Base-by-base conservation (phyloP, 2,888 invertebrate species). In the Tineola bisselliella region DNA sequence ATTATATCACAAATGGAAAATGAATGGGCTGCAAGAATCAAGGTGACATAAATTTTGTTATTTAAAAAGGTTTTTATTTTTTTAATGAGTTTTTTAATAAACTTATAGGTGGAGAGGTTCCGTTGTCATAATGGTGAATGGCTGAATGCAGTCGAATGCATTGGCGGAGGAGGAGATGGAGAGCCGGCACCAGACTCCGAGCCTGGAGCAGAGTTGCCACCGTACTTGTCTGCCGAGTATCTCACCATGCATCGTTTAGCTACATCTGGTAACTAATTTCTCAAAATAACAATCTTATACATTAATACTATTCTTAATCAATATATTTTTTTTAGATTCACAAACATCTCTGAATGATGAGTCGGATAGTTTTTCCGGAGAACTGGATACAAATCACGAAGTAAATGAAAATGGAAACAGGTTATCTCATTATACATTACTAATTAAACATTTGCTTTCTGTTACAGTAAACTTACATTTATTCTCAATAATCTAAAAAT, bases 71-170 rank as follows among this genome's bases (percentile, higher is more conserved):
- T n/a, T 44, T n/a, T n/a, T n/a, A n/a, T n/a, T n/a, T n/a, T n/a
- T n/a, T n/a, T n/a, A n/a, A n/a, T n/a, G n/a, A n/a, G n/a, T n/a
- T n/a, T n/a, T n/a, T n/a, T n/a, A n/a, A n/a, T n/a, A n/a, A n/a
- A 25, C 6, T 62, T 31, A 11, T 63, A 90, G 88, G 88, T 92
- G 71, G 98, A 98, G 82, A 94, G 98, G 68, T 99, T 99, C 83
- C 91, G 97, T n/a, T 96, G 96, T 83, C 98, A 99, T 83, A 99
- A 99, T 80, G 95, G 96, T 0, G 98, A 99, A 76, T 99, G 99
- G 99, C 86, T 99, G 66, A 96, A 97, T 70, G 98, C 98, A 93
- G 96, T 99, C 44, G 96, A 97, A 79, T 90, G 89, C 52, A 84
- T 90, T 64, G 88, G 88, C n/a, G 78, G 87, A 44, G 90, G 88